Conservation (phyloP, 2,797 vertebrate genomes). For the Neoniphon sammara region DNA sequence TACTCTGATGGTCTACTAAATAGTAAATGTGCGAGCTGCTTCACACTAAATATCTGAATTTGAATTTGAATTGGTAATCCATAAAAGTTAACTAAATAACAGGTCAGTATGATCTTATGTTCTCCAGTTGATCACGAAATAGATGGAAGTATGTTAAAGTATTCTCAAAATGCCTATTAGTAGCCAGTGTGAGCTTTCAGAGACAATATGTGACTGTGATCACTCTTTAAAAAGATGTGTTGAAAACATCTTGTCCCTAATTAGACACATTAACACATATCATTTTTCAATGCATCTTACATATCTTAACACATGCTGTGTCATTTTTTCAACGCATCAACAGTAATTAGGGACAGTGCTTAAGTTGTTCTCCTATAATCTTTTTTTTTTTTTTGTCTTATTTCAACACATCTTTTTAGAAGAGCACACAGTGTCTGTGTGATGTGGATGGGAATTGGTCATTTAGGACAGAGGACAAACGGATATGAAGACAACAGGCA, state of each 20-base stretch:
- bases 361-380: neutral
- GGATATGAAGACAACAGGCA: constrained; percentile 75
- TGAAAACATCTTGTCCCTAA: constrained; percentile 21
- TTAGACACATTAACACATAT: constrained; percentile 36
- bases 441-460: constrained; percentile 47
- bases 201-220: constrained; percentile 45
- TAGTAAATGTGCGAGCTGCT: neutral
- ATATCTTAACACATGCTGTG: constrained; percentile 38
- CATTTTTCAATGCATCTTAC: constrained; percentile 35
- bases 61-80: neutral
- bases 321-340: neutral
- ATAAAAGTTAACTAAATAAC: neutral
- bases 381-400: neutral
- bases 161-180: neutral
- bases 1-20: constrained; percentile 1
- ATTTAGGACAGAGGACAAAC: constrained; percentile 48
- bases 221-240: constrained; percentile 64
- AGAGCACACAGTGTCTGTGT: constrained; percentile 50
- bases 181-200: constrained; percentile 59
- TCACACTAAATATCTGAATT: neutral
- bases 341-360: neutral
- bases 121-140: neutral
- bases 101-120: neutral
- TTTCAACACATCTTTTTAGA: constrained; percentile 63
- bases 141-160: constrained; percentile 8